phyloP scores from a whole-genome alignment of 1,140 invertebrate species.

The Bicyclus anynana region DNA sequence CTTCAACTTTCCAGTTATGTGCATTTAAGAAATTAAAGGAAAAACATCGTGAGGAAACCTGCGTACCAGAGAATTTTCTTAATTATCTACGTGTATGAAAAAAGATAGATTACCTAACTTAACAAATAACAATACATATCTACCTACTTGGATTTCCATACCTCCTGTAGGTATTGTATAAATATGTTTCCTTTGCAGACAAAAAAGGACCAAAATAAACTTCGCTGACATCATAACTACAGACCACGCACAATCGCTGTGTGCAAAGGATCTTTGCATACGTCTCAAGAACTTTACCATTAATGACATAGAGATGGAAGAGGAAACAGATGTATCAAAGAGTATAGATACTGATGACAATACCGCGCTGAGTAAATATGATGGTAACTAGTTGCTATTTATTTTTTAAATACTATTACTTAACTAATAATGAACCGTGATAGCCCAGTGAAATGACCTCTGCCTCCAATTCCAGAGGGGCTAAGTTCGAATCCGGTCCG shows the following conservation, averaged over 20 bases:
- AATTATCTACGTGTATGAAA: no score
- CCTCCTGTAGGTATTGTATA: neutral
- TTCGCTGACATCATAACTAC: conserved; percentile 67
- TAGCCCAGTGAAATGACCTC: no score
- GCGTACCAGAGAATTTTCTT: no score
- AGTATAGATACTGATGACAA: conserved; percentile 60
- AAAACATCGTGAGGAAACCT: no score
- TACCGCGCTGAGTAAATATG: conserved; percentile 63
- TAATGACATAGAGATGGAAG: conserved; percentile 49
- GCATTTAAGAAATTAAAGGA: no score
- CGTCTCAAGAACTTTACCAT: conserved; percentile 62
- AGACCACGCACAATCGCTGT: conserved; percentile 58
- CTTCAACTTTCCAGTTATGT: no score
- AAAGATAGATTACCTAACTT: no score
- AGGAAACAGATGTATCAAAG: conserved; percentile 34
- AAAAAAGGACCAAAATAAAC: conserved; percentile 63
- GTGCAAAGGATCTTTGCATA: conserved; percentile 58
- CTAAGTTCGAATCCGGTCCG: no score
- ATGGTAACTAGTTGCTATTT: conserved; percentile 39
- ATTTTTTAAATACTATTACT: neutral
- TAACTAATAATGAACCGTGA: no score
- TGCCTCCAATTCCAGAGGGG: no score
- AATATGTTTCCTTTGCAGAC: conserved; percentile 42
- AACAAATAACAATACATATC: no score
- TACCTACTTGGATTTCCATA: no score